These are phyloP conservation scores for Scaptomyza flava DNA, from an alignment of 2,888 invertebrate species.

Conservation along the genomic window DNA sequence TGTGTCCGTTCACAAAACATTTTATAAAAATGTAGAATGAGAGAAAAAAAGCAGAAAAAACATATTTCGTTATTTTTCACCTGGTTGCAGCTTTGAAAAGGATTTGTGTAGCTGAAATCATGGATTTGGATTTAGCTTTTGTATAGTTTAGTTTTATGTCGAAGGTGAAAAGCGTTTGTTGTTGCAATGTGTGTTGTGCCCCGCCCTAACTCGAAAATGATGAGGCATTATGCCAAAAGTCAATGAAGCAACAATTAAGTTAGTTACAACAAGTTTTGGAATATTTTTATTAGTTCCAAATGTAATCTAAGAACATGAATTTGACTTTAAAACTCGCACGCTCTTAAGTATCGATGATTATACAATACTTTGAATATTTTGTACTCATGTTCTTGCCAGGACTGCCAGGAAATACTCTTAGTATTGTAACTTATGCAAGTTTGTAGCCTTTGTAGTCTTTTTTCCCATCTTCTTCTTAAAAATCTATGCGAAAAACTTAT, in stretches of 20 bases:
- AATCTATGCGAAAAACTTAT: background rate
- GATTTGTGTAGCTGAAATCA: conserved; percentile 69
- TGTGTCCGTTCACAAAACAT: conserved; percentile 43
- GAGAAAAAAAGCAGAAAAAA: conserved; percentile 39
- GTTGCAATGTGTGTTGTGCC: conserved; percentile 2
- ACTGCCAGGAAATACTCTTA: no score
- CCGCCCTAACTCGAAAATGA: conserved; percentile 26
- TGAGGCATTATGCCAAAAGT: conserved; percentile 18
- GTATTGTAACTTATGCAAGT: no score
- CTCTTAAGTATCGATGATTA: no score
- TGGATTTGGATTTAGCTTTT: conserved; percentile 70
- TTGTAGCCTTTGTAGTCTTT: no score
- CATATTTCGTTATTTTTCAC: conserved; percentile 71
- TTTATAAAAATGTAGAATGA: conserved; percentile 63
- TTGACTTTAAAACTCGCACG: no score
- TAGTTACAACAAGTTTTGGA: no score
- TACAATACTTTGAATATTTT: no score
- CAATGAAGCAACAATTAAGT: conserved; percentile 5
- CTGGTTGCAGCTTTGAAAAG: conserved; percentile 74
- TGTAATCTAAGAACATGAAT: no score
- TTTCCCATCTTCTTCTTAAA: no score
- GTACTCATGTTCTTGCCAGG: no score
- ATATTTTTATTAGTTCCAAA: no score
- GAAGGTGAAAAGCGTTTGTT: conserved; percentile 45
- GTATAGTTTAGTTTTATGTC: conserved; percentile 52